These are phyloP conservation scores for Mirza zaza DNA, from an alignment of 2,113 vertebrate species.

Conservation along the genomic window DNA sequence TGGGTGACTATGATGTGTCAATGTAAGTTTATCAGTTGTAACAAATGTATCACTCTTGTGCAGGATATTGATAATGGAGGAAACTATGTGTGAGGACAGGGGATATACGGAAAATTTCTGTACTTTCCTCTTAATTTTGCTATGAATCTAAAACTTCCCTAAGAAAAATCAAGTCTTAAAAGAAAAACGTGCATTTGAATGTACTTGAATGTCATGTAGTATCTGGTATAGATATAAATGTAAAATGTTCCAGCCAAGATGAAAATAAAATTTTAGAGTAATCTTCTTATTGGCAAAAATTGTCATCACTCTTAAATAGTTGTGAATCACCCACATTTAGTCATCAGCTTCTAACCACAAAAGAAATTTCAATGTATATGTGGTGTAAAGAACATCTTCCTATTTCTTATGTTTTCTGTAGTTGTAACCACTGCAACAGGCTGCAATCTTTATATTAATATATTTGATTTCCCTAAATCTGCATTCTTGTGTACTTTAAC, in stretches of 20 bases:
- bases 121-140: background rate
- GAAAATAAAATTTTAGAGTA: background rate
- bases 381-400: background rate
- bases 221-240: background rate
- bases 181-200: background rate
- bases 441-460: background rate
- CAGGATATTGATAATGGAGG: no score
- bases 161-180: background rate
- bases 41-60: accelerated
- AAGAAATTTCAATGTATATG: background rate
- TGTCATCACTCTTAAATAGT: background rate
- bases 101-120: background rate
- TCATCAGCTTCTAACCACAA: slow-evolving; percentile 18
- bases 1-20: no score
- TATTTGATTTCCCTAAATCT: background rate
- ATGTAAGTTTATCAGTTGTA: background rate
- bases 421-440: background rate
- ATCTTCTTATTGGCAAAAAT: background rate
- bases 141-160: background rate
- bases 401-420: background rate
- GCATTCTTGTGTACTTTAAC: background rate
- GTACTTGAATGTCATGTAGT: background rate
- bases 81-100: background rate
- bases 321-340: background rate
- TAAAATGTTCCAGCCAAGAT: background rate